phyloP scores from a whole-genome alignment of 53 echinoderm and acorn worm species.

The Actinopyga echinites region DNA sequence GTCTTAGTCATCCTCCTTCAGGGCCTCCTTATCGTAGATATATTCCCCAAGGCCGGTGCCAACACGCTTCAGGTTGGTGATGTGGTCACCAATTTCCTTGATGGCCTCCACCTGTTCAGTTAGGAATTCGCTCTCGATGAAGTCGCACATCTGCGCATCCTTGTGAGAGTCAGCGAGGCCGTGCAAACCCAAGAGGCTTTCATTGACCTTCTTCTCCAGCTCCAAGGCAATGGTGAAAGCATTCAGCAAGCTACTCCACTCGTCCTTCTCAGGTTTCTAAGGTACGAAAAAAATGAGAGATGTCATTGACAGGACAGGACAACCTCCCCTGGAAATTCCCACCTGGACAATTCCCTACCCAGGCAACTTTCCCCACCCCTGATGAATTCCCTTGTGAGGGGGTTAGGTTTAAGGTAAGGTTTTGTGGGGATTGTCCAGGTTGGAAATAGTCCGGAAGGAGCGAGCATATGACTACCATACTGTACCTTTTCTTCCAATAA shows the following conservation, averaged over 20 bases:
- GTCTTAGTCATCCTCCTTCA: constrained; percentile 36
- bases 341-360: too few species aligned
- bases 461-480: too few species aligned
- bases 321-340: too few species aligned
- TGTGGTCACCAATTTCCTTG: constrained; percentile 80
- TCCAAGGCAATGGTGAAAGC: constrained; percentile 67
- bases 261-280: constrained; percentile 63
- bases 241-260: constrained; percentile 68
- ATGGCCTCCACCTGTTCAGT: constrained; percentile 96
- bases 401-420: too few species aligned
- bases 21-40: constrained; percentile 86
- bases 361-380: too few species aligned
- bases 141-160: constrained; percentile 85
- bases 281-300: too few species aligned
- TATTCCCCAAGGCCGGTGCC: constrained; percentile 85
- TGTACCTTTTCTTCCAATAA: too few species aligned
- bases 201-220: constrained; percentile 88
- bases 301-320: too few species aligned
- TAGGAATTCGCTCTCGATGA: constrained; percentile 76
- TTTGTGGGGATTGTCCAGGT: too few species aligned
- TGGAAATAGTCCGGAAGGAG: too few species aligned
- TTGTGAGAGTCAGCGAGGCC: constrained; percentile 63
- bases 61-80: constrained; percentile 75
- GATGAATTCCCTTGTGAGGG: too few species aligned
- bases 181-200: constrained; percentile 84